Conservation (phyloP, 64 coral and sea anemone genomes). For the Actinia equina region DNA sequence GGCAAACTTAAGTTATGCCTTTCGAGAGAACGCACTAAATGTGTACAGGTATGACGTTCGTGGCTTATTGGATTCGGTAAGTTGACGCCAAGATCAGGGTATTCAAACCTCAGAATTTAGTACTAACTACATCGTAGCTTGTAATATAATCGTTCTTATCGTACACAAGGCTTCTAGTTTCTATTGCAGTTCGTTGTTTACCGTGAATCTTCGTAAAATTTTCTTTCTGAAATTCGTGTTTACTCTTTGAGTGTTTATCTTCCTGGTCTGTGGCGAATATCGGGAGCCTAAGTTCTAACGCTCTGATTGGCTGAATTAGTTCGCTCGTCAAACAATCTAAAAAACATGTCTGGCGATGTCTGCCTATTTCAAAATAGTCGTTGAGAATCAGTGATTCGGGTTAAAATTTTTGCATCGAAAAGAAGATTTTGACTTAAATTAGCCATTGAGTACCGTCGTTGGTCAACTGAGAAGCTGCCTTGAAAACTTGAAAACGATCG, state of each 20-base stretch:
- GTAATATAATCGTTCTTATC: too few relatives aligned
- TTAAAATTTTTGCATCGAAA: not conserved
- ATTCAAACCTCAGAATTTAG: not conserved
- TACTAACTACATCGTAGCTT: too few relatives aligned
- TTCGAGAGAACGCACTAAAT: not conserved
- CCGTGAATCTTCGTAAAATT: too few relatives aligned
- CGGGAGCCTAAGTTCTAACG: too few relatives aligned
- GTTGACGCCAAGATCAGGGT: not conserved
- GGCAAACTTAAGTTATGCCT: slow-evolving; percentile 1
- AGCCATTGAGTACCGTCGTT: not conserved
- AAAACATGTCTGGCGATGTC: too few relatives aligned
- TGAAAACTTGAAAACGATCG: slow-evolving; percentile 2
- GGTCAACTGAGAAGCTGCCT: not conserved
- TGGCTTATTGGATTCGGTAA: not conserved
- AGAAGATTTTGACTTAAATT: not conserved
- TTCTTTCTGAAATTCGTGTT: not conserved
- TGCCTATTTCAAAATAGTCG: not conserved
- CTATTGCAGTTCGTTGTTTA: too few relatives aligned
- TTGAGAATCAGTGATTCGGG: not conserved
- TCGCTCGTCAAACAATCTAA: too few relatives aligned
- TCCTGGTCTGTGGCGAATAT: not conserved
- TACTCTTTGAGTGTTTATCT: not conserved
- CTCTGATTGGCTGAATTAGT: too few relatives aligned
- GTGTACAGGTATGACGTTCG: not conserved
- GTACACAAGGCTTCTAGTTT: too few relatives aligned